Percentiles rank a stretch among this genome's conserved stretches.
Conservation (phyloP, 2,888 invertebrate genomes). For the Cephus pygmeus region DNA sequence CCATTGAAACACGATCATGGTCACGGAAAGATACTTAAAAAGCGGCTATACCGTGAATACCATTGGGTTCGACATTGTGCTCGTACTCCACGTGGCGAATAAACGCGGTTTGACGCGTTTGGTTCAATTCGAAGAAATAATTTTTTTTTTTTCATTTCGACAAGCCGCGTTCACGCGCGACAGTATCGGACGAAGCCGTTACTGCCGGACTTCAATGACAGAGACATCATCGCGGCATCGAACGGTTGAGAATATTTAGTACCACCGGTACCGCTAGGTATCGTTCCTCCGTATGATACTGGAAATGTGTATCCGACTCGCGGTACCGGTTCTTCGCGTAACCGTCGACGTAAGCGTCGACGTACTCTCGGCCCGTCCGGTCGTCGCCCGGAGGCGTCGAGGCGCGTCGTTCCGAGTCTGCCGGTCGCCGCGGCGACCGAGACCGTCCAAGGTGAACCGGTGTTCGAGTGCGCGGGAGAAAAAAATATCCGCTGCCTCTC, state of each 20-base stretch:
- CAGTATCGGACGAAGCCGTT: neutral
- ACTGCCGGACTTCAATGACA: neutral
- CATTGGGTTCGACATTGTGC: neutral
- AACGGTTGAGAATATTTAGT: neutral
- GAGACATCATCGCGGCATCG: neutral
- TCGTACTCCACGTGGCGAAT: neutral
- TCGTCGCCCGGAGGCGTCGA: slow-evolving; percentile 17
- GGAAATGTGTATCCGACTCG: slow-evolving; percentile 18
- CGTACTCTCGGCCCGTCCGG: neutral
- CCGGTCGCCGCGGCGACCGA: slow-evolving; percentile 31
- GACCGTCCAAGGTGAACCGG: slow-evolving; percentile 61
- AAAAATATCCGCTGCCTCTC: slow-evolving; percentile 17
- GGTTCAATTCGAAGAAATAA: neutral
- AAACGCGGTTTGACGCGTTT: neutral
- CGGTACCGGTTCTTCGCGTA: slow-evolving; percentile 27
- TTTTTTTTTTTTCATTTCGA: neutral
- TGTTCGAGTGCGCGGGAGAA: slow-evolving; percentile 40
- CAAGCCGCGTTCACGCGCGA: neutral
- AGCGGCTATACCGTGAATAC: neutral
- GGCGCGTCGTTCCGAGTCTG: slow-evolving; percentile 12
- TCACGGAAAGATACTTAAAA: neutral
- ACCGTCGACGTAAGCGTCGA: slow-evolving; percentile 5
- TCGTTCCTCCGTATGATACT: neutral
- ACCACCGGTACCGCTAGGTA: neutral
- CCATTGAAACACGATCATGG: neutral